These are phyloP conservation scores for Clarias magur DNA, from an alignment of 2,113 vertebrate genomes.

Conservation along the genomic window DNA sequence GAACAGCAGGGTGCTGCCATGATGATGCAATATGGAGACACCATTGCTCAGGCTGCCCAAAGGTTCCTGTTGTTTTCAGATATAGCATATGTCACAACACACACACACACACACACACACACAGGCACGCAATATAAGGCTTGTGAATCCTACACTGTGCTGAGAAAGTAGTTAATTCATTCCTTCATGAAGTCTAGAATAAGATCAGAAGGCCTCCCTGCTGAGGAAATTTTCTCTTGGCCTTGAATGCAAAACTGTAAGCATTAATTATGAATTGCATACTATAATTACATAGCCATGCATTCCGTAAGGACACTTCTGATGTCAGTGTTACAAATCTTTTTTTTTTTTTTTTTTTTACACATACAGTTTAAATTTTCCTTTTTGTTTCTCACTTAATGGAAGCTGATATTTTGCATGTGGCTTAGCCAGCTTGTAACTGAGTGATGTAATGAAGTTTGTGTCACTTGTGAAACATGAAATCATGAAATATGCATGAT, in stretches of 20 bases:
- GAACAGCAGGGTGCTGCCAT: slow-evolving; percentile 73
- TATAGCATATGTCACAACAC: background rate
- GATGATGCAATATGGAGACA: slow-evolving; percentile 69
- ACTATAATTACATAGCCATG: background rate
- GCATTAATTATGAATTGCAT: background rate
- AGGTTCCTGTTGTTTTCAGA: slow-evolving; percentile 65
- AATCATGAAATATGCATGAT: no score
- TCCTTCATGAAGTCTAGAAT: background rate
- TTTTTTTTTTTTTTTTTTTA: background rate
- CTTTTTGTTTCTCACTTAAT: background rate
- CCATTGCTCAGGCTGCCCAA: slow-evolving; percentile 73
- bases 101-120: background rate
- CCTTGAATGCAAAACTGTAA: background rate
- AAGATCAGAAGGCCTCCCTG: background rate
- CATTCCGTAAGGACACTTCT: background rate
- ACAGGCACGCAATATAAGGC: background rate
- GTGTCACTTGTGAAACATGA: no score
- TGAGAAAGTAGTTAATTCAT: background rate
- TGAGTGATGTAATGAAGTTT: background rate
- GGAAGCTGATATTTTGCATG: background rate
- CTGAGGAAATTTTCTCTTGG: background rate
- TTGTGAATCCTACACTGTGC: background rate
- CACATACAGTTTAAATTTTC: background rate
- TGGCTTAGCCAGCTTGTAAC: no score
- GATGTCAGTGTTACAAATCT: background rate